These are phyloP conservation scores for Dipodomys stephensi DNA, from an alignment of 2,113 vertebrate species.

Conservation along the genomic window DNA sequence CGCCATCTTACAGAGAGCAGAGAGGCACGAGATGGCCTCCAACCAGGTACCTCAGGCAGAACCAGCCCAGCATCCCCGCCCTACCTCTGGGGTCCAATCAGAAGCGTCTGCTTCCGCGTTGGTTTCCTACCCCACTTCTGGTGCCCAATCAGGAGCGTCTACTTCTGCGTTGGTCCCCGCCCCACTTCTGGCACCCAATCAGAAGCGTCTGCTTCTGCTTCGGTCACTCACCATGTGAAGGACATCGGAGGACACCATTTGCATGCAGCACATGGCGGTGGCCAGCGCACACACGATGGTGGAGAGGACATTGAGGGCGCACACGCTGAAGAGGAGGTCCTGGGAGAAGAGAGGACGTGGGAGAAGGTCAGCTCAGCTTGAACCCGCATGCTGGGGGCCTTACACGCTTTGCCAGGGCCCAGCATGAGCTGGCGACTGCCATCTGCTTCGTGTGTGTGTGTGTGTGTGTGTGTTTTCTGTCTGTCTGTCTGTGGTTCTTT, in stretches of 20 bases:
- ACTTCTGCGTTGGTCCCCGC: neutral
- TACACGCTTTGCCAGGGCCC: constrained; percentile 13
- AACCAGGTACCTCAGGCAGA: too few species aligned
- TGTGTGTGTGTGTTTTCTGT: neutral
- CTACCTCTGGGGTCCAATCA: too few species aligned
- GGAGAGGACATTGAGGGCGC: constrained; percentile 98
- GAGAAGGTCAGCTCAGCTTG: constrained; percentile 69
- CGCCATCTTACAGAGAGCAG: neutral
- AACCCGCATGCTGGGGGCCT: constrained; percentile 28
- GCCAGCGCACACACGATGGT: constrained; percentile 98
- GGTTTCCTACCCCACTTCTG: too few species aligned
- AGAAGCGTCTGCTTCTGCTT: neutral
- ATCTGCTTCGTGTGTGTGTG: neutral
- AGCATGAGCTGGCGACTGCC: constrained; percentile 48
- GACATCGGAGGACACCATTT: constrained; percentile 98
- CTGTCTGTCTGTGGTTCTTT: neutral
- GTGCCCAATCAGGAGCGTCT: too few species aligned
- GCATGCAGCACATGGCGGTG: constrained; percentile 99
- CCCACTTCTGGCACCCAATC: neutral
- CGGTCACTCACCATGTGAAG: constrained; percentile 96
- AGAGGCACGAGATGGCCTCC: neutral
- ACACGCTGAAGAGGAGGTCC: constrained; percentile 98
- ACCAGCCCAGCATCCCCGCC: too few species aligned
- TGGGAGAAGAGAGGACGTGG: constrained; percentile 81
- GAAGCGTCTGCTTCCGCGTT: too few species aligned